Conservation (phyloP, 2,113 vertebrate species). For the Astur gentilis region DNA sequence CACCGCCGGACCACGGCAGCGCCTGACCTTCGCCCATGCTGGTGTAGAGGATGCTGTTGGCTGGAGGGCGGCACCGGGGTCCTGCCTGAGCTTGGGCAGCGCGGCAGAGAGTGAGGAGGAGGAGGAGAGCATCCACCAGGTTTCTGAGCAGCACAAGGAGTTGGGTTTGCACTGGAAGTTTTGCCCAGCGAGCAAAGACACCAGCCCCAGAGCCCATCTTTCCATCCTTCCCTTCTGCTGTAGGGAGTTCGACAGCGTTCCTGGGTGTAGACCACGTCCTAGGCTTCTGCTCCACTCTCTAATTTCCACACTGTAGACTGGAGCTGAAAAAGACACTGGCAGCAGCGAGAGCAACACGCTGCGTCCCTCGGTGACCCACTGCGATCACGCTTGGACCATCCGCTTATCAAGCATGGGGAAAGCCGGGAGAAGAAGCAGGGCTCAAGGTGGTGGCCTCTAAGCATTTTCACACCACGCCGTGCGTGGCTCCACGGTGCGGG, state of each 20-base stretch:
- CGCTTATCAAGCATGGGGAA: fast-evolving
- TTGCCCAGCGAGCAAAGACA: not conserved
- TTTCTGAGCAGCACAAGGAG: not conserved
- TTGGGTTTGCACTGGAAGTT: not conserved
- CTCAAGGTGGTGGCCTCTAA: fast-evolving
- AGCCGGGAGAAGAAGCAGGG: not conserved
- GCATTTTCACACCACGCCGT: fast-evolving
- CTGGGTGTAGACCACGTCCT: not conserved
- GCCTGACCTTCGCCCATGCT: fast-evolving
- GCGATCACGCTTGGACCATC: fast-evolving
- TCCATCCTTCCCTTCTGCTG: not conserved
- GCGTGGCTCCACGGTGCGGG: fast-evolving
- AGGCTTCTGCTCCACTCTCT: not conserved
- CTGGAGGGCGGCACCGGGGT: not conserved
- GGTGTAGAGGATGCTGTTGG: fast-evolving
- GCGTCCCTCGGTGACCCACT: not conserved
- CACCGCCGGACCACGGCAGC: fast-evolving
- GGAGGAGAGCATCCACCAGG: fast-evolving
- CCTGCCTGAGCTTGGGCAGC: not conserved
- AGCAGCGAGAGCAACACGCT: fast-evolving
- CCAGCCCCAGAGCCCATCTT: not conserved
- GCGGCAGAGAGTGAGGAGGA: fast-evolving
- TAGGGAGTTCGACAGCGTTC: fast-evolving
- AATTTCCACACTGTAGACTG: fast-evolving
- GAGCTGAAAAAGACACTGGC: not conserved